Conservation (phyloP, 2,888 invertebrate species). For the Pseudeuparius sepicola region DNA sequence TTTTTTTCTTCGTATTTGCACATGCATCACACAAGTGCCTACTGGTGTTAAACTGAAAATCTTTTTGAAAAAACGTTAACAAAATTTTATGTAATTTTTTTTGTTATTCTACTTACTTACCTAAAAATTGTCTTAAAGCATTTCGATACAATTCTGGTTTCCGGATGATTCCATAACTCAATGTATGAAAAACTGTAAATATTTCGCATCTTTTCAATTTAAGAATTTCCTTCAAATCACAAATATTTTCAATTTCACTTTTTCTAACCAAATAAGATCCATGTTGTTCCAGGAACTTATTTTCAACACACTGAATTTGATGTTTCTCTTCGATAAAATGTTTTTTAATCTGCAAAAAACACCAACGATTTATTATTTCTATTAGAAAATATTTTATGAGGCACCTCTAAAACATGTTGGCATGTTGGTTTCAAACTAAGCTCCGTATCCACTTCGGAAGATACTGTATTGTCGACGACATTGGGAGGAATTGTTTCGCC, state of each 20-base stretch:
- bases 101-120: too few species aligned
- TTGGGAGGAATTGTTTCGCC: conserved; percentile 25
- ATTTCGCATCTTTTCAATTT: conserved; percentile 27
- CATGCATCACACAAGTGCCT: too few species aligned
- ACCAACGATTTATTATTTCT: conserved; percentile 5
- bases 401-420: conserved; percentile 23
- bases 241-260: conserved; percentile 24
- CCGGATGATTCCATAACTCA: conserved; percentile 30
- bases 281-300: conserved; percentile 29
- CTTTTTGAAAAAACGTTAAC: too few species aligned
- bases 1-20: too few species aligned
- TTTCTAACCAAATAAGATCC: conserved; percentile 27
- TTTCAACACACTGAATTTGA: conserved; percentile 26
- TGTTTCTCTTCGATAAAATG: conserved; percentile 17
- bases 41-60: too few species aligned
- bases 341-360: conserved; percentile 18
- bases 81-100: too few species aligned
- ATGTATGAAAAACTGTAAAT: conserved; percentile 23
- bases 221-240: conserved; percentile 24
- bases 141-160: conserved; percentile 30
- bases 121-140: conserved; percentile 27
- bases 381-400: too few species aligned
- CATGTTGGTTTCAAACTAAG: conserved; percentile 22
- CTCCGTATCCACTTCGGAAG: conserved; percentile 25
- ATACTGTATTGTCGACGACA: conserved; percentile 29